Evolutionary conservation across 2,888 invertebrate species (phyloP), one percentile per base, ranked within the genome.

Genomic region (Glyphotaelius pellucidus): DNA sequence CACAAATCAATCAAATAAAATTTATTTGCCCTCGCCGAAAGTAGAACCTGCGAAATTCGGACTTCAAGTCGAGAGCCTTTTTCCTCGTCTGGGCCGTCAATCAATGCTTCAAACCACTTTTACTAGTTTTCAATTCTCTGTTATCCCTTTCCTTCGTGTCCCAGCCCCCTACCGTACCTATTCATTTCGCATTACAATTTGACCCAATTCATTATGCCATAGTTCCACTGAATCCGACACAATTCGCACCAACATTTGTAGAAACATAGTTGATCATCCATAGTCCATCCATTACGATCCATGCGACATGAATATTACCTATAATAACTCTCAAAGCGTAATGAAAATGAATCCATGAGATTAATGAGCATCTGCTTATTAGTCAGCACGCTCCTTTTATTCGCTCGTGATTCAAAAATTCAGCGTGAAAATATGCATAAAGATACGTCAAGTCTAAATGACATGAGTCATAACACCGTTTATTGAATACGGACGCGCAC

Each of bases 291-390:
- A 0, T 25, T 25, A 67, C 25, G n/a, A 19, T 25, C 9, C n/a
- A n/a, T 67, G 25, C 1, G 25, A 67, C 67, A 67, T 67, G 19
- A 67, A 67, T 67, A 67, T 67, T 67, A n/a, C 67, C 25, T 25
- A 9, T 25, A 67, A 67, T 25, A 67, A 67, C n/a, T 67, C n/a
- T 7, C 25, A n/a, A 67, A 67, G 67, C 67, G 9, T 67, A 67
- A 67, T 67, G 67, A 67, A 67, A 67, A 67, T 5, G 25, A 67
- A 67, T 67, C 67, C 25, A n/a, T 25, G 67, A 67, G n/a, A 67
- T 67, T 67, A 67, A 67, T 67, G n/a, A 67, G 67, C 67, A 67
- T 67, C 67, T 67, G 67, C 67, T 67, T 67, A 67, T 67, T 67
- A 67, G 67, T 67, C 0, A 67, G 67, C 67, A 67, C 67, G 67